phyloP scores from a whole-genome alignment of 92 coral and sea anemone genomes.

The Zoanthus sansibaricus region DNA sequence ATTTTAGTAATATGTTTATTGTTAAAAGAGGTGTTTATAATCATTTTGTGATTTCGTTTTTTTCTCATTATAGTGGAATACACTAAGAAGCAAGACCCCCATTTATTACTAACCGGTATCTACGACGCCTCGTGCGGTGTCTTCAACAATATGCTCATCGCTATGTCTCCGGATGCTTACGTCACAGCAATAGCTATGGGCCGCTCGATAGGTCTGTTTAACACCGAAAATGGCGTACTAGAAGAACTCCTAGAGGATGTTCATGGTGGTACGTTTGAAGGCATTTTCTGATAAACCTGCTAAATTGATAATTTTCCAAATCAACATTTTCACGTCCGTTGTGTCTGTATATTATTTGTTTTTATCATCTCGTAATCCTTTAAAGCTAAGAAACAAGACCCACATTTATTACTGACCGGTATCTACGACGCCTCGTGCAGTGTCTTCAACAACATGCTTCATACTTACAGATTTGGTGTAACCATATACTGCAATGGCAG shows the following conservation, averaged over 20 bases:
- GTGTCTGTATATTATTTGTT: background rate
- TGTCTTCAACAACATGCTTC: constrained; percentile 87
- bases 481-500: too few relatives aligned
- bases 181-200: constrained; percentile 97
- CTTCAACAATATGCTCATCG: constrained; percentile 91
- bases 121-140: constrained; percentile 89
- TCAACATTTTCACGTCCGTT: background rate
- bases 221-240: constrained; percentile 84
- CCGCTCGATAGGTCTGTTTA: constrained; percentile 87
- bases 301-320: background rate
- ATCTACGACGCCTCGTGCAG: constrained; percentile 90
- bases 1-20: too few relatives aligned
- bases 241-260: constrained; percentile 91
- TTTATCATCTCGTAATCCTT: background rate
- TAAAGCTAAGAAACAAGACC: constrained; percentile 79
- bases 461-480: too few relatives aligned
- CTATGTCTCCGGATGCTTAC: constrained; percentile 97
- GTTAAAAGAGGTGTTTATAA: too few relatives aligned
- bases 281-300: background rate
- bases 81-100: constrained; percentile 92
- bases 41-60: background rate
- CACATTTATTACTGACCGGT: constrained; percentile 89
- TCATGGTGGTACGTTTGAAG: constrained; percentile 79
- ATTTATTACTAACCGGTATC: constrained; percentile 88
- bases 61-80: constrained; percentile 75